Percentiles rank a stretch among this genome's conserved stretches.
Conservation (phyloP, 1,140 invertebrate genomes). For the Brachionus paranguensis region DNA sequence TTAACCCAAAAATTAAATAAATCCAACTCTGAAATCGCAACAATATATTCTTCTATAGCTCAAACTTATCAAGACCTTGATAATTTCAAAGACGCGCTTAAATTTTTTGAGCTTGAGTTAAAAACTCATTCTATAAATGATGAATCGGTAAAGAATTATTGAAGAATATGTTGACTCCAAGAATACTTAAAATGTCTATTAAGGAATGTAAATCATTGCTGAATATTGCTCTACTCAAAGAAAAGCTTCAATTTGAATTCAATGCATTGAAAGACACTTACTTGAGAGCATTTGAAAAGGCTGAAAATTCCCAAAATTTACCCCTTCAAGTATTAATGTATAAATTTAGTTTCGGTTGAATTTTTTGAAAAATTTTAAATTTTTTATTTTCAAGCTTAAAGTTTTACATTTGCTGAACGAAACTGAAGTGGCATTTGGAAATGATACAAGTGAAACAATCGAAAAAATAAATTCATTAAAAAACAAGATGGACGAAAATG, state of each 20-base stretch:
- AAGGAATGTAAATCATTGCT: constrained; percentile 36
- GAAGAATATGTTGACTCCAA: neutral
- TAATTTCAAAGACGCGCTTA: neutral
- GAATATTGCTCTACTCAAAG: constrained; percentile 15
- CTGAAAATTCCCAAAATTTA: neutral
- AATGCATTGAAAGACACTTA: neutral
- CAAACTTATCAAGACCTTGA: constrained; percentile 39
- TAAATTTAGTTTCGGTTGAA: neutral
- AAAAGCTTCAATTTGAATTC: neutral
- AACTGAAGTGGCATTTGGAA: neutral
- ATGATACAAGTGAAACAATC: neutral
- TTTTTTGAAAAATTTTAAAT: constrained; percentile 21
- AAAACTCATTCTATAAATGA: neutral
- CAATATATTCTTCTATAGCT: constrained; percentile 35
- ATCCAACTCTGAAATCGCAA: neutral
- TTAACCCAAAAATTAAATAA: neutral
- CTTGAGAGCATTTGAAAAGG: constrained; percentile 19
- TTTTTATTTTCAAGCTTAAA: constrained; percentile 13
- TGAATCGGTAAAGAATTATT: neutral
- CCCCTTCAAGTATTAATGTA: constrained; percentile 28
- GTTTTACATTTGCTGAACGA: constrained; percentile 1
- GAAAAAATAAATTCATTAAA: neutral
- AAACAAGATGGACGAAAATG: neutral
- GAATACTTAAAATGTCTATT: neutral
- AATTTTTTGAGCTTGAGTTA: constrained; percentile 31